These are phyloP conservation scores for Chalcosyrphus nemorum DNA, from an alignment of 2,888 invertebrate species.

Conservation along the genomic window DNA sequence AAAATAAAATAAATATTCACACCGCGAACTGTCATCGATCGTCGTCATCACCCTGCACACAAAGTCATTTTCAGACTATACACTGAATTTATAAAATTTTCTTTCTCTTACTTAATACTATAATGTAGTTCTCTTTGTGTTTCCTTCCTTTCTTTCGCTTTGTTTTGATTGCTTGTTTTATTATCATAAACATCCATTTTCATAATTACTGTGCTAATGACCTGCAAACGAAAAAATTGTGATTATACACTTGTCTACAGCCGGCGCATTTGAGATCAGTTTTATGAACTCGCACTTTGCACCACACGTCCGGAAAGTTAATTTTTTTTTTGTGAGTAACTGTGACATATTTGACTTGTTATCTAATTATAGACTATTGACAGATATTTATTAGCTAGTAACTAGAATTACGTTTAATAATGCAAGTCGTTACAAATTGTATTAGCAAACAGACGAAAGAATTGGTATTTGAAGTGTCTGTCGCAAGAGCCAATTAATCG, in stretches of 20 bases:
- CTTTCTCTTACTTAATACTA: background rate
- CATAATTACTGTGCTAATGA: constrained; percentile 17
- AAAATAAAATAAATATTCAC: constrained; percentile 14
- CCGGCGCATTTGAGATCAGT: background rate
- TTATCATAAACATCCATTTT: background rate
- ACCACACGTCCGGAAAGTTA: no score
- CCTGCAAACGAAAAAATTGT: background rate
- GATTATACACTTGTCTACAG: background rate
- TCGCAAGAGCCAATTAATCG: background rate
- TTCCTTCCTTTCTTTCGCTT: background rate
- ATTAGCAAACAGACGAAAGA: background rate
- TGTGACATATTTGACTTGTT: background rate
- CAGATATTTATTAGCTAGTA: background rate
- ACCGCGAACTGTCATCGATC: background rate
- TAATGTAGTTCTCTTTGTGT: constrained; percentile 7
- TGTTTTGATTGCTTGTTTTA: background rate
- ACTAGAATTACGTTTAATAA: background rate
- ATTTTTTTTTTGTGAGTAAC: background rate
- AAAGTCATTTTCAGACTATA: background rate
- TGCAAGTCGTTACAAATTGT: background rate
- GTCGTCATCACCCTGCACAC: background rate
- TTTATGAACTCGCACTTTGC: background rate
- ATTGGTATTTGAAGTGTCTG: background rate
- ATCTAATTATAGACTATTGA: background rate
- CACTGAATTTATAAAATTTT: background rate